phyloP scores from a whole-genome alignment of 2,113 vertebrate genomes.

The Hippoglossus stenolepis region DNA sequence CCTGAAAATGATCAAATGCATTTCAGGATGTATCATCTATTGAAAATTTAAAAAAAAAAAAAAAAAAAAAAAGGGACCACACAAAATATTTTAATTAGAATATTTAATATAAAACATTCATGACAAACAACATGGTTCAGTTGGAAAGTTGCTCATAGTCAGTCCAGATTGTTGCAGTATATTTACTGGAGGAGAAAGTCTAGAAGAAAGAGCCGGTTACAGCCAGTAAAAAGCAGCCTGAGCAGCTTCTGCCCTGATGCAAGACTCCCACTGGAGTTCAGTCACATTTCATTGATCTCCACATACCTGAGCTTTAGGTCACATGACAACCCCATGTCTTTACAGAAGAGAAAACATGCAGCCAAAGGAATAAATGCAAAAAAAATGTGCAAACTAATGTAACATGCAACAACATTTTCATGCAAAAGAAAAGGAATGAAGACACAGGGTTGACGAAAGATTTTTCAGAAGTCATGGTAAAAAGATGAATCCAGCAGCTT shows the following conservation, averaged over 20 bases:
- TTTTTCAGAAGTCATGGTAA: background rate
- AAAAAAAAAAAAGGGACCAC: too few species aligned
- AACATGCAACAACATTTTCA: background rate
- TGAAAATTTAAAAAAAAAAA: too few species aligned
- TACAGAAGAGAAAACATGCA: background rate
- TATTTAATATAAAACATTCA: background rate
- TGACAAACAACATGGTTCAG: slow-evolving; percentile 2
- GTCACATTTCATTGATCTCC: background rate
- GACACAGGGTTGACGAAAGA: background rate
- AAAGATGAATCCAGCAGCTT: too few species aligned
- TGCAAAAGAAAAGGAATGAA: background rate
- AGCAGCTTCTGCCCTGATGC: background rate
- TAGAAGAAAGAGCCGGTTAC: background rate
- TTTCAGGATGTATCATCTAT: too few species aligned
- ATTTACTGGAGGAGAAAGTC: background rate
- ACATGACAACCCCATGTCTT: background rate
- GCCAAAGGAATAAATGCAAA: background rate
- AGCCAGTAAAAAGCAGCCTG: background rate
- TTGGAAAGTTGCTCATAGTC: background rate
- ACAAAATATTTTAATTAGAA: too few species aligned
- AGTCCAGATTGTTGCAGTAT: background rate
- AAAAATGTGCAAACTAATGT: background rate
- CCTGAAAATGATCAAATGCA: too few species aligned
- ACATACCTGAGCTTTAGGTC: background rate
- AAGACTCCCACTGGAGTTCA: background rate